Percentiles rank a stretch among this genome's conserved stretches.
Evolutionary conservation across 2,113 vertebrate genomes (phyloP).

Genomic region (Lepus americanus): DNA sequence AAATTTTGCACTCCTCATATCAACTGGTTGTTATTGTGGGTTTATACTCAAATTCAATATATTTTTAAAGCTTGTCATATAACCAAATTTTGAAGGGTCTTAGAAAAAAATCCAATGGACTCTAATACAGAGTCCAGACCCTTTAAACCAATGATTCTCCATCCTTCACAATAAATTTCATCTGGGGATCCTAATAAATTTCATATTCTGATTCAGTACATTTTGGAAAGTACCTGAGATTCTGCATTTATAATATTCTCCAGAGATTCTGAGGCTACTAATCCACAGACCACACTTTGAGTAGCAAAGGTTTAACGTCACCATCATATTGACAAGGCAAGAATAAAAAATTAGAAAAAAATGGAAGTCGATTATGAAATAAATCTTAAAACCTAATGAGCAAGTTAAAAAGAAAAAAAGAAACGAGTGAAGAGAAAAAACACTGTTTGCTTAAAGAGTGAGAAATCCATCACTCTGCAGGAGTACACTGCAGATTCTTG

Average conservation of each 20-base stretch:
- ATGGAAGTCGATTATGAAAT: not conserved
- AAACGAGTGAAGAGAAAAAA: not conserved
- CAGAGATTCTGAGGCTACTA: not conserved
- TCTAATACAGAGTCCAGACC: not conserved
- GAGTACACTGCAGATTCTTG: not conserved
- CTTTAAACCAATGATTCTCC: not conserved
- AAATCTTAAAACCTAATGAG: not conserved
- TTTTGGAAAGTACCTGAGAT: not conserved
- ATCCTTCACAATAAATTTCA: not conserved
- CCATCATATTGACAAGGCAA: not conserved
- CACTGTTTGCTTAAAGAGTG: not conserved
- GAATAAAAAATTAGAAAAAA: not conserved
- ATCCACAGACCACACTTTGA: not conserved
- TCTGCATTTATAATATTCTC: not conserved
- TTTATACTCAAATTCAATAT: not conserved
- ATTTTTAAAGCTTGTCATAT: not conserved
- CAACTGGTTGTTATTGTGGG: conserved; percentile 28
- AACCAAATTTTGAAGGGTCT: not conserved
- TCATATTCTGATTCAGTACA: not conserved
- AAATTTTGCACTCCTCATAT: conserved; percentile 10
- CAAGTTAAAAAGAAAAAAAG: conserved; percentile 1
- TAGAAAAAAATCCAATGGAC: not conserved
- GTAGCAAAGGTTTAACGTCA: not conserved
- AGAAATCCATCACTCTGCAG: not conserved
- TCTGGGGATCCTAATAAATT: not conserved